Evolutionary conservation across 2,797 vertebrate species (phyloP).

Genomic region (Rousettus madagascariensis): DNA sequence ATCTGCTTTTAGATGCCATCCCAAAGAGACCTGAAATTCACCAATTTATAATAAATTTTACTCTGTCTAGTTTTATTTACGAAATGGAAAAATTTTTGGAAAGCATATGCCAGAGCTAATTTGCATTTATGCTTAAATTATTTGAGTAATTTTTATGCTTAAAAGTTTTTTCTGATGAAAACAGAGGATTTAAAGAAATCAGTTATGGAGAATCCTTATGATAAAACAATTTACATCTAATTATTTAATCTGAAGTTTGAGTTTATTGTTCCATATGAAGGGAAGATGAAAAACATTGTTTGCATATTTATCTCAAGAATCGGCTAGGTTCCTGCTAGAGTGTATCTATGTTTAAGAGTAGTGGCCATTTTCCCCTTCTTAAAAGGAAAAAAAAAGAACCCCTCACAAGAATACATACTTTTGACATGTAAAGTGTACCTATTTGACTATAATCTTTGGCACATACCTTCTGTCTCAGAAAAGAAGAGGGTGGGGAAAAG

Average conservation of each 20-base stretch:
- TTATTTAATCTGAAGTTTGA: conserved; percentile 1
- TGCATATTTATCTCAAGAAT: background rate
- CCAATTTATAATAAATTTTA: background rate
- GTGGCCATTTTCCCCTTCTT: background rate
- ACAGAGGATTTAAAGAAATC: background rate
- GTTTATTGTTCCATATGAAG: background rate
- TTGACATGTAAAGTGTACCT: background rate
- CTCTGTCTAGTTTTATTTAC: background rate
- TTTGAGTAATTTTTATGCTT: background rate
- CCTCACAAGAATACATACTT: background rate
- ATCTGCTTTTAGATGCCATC: background rate
- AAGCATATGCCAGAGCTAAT: background rate
- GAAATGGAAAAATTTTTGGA: background rate
- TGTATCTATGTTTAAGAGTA: background rate
- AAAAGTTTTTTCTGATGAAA: background rate
- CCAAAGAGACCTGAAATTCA: background rate
- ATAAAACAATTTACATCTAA: background rate
- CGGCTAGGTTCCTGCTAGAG: background rate
- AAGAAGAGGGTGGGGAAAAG: background rate
- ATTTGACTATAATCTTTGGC: background rate
- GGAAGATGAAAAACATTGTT: background rate
- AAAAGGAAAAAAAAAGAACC: background rate
- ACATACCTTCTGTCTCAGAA: background rate
- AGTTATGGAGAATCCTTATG: background rate
- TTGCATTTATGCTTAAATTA: background rate